Conservation (phyloP, 2,888 invertebrate species). For the Diloba caeruleocephala region DNA sequence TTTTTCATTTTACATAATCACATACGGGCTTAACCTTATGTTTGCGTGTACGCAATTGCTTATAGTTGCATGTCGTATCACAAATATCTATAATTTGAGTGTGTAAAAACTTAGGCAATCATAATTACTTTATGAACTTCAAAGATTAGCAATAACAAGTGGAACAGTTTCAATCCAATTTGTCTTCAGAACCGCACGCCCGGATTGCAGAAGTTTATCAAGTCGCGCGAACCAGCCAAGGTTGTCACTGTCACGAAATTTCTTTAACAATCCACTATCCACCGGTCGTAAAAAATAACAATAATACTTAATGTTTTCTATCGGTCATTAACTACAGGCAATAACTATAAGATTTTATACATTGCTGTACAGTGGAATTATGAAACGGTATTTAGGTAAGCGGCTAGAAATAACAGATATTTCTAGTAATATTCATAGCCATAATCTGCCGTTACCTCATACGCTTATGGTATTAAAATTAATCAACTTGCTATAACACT, state of each 20-base stretch:
- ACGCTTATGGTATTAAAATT: background rate
- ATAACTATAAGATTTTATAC: constrained; percentile 36
- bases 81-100: constrained; percentile 25
- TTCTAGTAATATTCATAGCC: constrained; percentile 4
- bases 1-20: constrained; percentile 24
- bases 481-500: background rate
- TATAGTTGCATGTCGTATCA: constrained; percentile 29
- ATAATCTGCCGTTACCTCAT: constrained; percentile 8
- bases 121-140: constrained; percentile 44
- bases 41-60: constrained; percentile 35
- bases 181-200: constrained; percentile 46
- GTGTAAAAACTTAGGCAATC: constrained; percentile 36
- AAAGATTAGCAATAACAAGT: constrained; percentile 39
- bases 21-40: constrained; percentile 17
- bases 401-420: constrained; percentile 5
- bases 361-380: constrained; percentile 21
- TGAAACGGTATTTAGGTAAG: constrained; percentile 28
- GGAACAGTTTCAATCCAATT: constrained; percentile 53
- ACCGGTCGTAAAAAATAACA: constrained; percentile 38
- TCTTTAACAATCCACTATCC: too few relatives aligned
- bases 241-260: constrained; percentile 40
- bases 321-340: constrained; percentile 31
- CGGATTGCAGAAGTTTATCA: constrained; percentile 61
- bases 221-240: constrained; percentile 41
- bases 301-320: constrained; percentile 37